These are phyloP conservation scores for Tinea semifulvella DNA, from an alignment of 2,888 invertebrate species.

Conservation along the genomic window DNA sequence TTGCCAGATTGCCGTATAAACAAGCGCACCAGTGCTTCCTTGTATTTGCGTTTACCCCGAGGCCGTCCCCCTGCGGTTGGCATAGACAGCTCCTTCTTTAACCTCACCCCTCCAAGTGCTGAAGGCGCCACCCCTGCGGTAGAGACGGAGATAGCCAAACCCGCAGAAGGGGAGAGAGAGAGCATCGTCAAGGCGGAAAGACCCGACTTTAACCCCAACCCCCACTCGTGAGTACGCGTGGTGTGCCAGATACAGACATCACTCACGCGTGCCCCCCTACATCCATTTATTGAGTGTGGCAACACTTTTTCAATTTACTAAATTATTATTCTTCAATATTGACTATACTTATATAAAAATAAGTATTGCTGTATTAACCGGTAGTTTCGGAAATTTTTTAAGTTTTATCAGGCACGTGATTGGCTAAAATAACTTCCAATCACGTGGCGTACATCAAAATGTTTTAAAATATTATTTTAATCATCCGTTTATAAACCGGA, in stretches of 20 bases:
- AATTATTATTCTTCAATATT: no score
- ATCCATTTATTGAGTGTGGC: slow-evolving; percentile 1
- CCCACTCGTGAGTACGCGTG: slow-evolving; percentile 62
- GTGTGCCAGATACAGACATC: slow-evolving; percentile 20
- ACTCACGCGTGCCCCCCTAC: slow-evolving; percentile 27
- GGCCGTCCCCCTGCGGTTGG: slow-evolving; percentile 52
- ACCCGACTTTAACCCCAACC: slow-evolving; percentile 53
- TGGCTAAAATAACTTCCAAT: no score
- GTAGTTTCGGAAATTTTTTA: no score
- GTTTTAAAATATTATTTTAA: no score
- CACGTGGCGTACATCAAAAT: no score
- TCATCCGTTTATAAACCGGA: no score
- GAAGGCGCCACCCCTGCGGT: slow-evolving; percentile 44
- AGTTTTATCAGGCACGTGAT: no score
- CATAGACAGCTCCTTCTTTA: slow-evolving; percentile 46
- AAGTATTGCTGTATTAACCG: no score
- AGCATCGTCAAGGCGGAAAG: slow-evolving; percentile 39
- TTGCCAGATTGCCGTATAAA: slow-evolving; percentile 60
- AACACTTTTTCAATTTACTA: neutral
- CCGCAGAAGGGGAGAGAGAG: slow-evolving; percentile 22
- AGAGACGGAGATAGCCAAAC: slow-evolving; percentile 18
- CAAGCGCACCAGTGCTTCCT: slow-evolving; percentile 54
- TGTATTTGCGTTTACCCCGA: slow-evolving; percentile 50
- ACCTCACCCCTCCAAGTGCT: slow-evolving; percentile 51
- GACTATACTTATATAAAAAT: no score